Percentiles rank a stretch among this genome's conserved stretches.
Conservation (phyloP, 2,113 vertebrate genomes). For the Felis catus region F.catus_Fca126_mat1.0 CM031416.1:44306501-44307000, state of each 20-base stretch:
- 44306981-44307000: constrained; percentile 40
- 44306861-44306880: constrained; percentile 24
- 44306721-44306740: not conserved
- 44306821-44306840: not conserved
- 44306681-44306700: not conserved
- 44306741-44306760: not conserved
- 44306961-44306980: constrained; percentile 41
- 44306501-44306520: not conserved
- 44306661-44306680: not conserved
- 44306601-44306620: not conserved
- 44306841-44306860: constrained; percentile 44
- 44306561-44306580: not conserved
- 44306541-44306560: not conserved
- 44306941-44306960: constrained; percentile 52
- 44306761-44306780: not conserved
- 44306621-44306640: not conserved
- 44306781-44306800: not conserved
- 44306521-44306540: not conserved
- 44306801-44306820: not conserved
- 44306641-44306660: not conserved
- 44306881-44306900: constrained; percentile 17
- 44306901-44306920: constrained; percentile 32
- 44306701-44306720: not conserved
- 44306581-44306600: not conserved
- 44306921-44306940: constrained; percentile 33